phyloP scores from a whole-genome alignment of 2,888 invertebrate species.

The Nephrotoma flavescens region DNA sequence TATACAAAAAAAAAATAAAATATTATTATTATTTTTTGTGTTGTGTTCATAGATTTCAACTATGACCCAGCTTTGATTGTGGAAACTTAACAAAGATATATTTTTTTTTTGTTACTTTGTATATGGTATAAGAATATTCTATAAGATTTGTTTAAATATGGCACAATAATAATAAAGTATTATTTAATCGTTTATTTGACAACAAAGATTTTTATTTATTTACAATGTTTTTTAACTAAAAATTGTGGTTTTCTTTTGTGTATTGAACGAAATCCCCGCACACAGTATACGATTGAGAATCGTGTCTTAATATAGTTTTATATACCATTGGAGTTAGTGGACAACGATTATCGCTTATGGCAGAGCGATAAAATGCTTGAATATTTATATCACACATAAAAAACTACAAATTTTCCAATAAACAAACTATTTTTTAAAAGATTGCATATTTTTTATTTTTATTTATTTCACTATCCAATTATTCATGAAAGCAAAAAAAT shows the following conservation, averaged over 20 bases:
- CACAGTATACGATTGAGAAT: neutral
- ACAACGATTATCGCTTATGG: neutral
- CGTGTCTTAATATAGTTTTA: neutral
- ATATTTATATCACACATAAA: neutral
- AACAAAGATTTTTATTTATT: neutral
- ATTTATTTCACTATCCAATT: neutral
- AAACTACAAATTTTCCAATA: neutral
- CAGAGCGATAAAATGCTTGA: neutral
- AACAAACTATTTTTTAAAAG: neutral
- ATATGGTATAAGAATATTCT: neutral
- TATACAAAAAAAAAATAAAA: neutral
- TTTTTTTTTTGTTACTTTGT: neutral
- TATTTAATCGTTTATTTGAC: neutral
- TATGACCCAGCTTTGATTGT: neutral
- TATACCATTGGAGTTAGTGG: neutral
- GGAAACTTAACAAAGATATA: neutral
- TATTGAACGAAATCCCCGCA: no score
- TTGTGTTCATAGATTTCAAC: neutral
- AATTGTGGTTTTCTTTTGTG: no score
- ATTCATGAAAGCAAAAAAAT: neutral
- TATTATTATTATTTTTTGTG: neutral
- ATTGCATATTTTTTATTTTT: neutral
- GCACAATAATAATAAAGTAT: neutral
- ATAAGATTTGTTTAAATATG: neutral
- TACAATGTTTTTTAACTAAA: no score